Evolutionary conservation across 2,797 vertebrate species (phyloP).

Genomic region (Peromyscus attwateri): DNA sequence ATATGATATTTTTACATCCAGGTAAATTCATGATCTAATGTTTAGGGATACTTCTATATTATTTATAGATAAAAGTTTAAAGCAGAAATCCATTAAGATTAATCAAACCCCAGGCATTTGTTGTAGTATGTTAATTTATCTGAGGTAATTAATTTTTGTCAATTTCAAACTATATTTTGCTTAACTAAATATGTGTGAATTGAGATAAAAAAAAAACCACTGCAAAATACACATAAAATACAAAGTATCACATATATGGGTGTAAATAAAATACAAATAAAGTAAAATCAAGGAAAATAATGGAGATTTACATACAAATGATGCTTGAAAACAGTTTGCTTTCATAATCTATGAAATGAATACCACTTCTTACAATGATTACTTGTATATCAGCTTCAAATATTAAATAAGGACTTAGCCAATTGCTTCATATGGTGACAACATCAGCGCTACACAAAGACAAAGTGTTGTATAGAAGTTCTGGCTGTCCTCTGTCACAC

Average conservation of each 20-base stretch:
- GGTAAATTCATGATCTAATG: constrained; percentile 48
- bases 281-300: constrained; percentile 6
- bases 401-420: neutral
- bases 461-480: neutral
- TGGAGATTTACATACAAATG: neutral
- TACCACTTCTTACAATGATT: neutral
- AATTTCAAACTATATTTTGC: constrained; percentile 72
- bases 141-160: constrained; percentile 75
- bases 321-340: neutral
- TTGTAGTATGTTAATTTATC: constrained; percentile 72
- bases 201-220: constrained; percentile 43
- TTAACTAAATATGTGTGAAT: constrained; percentile 52
- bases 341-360: neutral
- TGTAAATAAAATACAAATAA: neutral
- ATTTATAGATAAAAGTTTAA: constrained; percentile 79
- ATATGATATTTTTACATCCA: constrained; percentile 59
- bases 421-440: neutral
- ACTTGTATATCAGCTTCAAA: neutral
- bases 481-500: neutral
- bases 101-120: constrained; percentile 70
- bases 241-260: neutral
- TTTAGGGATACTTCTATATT: constrained; percentile 69
- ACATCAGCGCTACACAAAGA: neutral
- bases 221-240: constrained; percentile 21
- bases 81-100: constrained; percentile 78